Evolutionary conservation across 2,888 invertebrate species (phyloP).

Genomic region (Thecophora atra): DNA sequence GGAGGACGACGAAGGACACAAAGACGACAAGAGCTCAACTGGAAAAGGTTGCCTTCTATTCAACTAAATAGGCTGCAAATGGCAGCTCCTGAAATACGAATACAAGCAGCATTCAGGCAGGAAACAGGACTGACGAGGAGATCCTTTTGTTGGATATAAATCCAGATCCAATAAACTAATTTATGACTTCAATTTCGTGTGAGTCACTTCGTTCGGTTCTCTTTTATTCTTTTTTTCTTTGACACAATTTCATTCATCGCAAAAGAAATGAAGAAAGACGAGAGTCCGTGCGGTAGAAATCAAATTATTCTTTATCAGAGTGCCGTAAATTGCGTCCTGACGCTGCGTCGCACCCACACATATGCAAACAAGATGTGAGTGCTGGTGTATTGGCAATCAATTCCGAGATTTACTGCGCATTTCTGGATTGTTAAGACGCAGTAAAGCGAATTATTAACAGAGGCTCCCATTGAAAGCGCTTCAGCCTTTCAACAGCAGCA

Average conservation of each 20-base stretch:
- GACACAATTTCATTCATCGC: not conserved
- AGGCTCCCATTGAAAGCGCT: not conserved
- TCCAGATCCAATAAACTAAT: constrained; percentile 1
- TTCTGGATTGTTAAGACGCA: not conserved
- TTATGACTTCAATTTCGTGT: constrained; percentile 6
- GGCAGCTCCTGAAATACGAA: no score
- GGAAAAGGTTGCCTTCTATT: constrained; percentile 1
- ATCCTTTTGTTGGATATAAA: not conserved
- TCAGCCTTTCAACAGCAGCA: no score
- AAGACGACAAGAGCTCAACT: not conserved
- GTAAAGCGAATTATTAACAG: not conserved
- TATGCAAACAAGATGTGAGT: no score
- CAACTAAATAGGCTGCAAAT: not conserved
- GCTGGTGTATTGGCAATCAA: no score
- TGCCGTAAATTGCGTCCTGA: not conserved
- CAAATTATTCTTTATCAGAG: not conserved
- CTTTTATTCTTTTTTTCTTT: not conserved
- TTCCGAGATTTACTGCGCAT: not conserved
- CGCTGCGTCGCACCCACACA: not conserved
- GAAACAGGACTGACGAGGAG: no score
- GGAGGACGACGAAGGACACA: no score
- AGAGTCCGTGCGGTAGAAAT: not conserved
- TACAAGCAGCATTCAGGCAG: no score
- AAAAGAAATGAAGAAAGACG: not conserved
- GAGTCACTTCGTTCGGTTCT: not conserved